phyloP scores from a whole-genome alignment of 2,113 vertebrate species.

The Rhinogobius similis region DNA sequence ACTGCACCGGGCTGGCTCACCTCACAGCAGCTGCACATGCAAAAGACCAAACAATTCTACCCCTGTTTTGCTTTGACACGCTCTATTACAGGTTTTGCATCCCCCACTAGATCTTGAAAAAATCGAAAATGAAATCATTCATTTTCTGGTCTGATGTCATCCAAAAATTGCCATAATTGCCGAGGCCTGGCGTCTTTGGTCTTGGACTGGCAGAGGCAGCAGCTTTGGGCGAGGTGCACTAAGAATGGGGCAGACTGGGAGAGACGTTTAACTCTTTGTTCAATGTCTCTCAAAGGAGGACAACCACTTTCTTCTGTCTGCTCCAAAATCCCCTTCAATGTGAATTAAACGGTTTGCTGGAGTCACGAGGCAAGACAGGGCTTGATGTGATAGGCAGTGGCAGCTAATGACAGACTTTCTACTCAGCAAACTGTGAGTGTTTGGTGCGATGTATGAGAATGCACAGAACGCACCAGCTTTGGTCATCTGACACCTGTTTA shows the following conservation, averaged over 20 bases:
- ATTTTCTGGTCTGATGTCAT: constrained; percentile 80
- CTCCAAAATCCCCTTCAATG: constrained; percentile 36
- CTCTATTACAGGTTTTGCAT: constrained; percentile 72
- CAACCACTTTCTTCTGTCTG: constrained; percentile 48
- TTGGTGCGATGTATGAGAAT: constrained; percentile 58
- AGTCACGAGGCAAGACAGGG: constrained; percentile 49
- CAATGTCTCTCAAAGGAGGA: constrained; percentile 27
- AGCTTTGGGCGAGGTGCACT: constrained; percentile 55
- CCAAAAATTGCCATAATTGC: constrained; percentile 76
- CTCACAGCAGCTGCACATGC: constrained; percentile 47
- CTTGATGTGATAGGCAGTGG: constrained; percentile 68
- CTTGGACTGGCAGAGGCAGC: constrained; percentile 68
- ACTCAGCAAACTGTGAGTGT: constrained; percentile 60
- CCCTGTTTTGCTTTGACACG: constrained; percentile 59
- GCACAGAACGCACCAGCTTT: constrained; percentile 31
- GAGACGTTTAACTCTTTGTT: constrained; percentile 45
- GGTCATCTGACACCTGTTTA: not conserved
- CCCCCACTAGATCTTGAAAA: constrained; percentile 52
- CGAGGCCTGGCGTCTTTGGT: constrained; percentile 68
- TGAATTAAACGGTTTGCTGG: constrained; percentile 41
- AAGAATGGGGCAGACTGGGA: constrained; percentile 33
- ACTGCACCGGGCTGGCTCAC: constrained; percentile 52
- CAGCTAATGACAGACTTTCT: constrained; percentile 71
- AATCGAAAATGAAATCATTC: constrained; percentile 74
- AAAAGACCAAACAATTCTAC: constrained; percentile 61